Evolutionary conservation across 2,888 invertebrate species (phyloP).

Genomic region (Hirtodrosophila alboralis): DNA sequence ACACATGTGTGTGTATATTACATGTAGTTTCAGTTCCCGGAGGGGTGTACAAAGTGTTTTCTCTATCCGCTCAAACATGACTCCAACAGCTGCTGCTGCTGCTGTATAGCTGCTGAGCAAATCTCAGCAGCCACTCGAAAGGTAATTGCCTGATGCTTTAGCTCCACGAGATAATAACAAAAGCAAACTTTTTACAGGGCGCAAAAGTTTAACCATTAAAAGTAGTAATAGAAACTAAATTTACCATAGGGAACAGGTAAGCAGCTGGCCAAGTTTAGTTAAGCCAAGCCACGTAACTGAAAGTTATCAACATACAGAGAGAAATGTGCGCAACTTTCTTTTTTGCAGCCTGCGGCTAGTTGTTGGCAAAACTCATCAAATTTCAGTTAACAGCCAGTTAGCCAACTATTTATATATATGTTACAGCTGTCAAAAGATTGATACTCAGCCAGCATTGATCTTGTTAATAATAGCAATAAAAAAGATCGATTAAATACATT

Average conservation of each 20-base stretch:
- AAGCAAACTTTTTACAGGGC: constrained; percentile 64
- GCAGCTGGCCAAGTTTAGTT: too few relatives aligned
- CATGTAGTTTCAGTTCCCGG: constrained; percentile 7
- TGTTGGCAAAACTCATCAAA: constrained; percentile 51
- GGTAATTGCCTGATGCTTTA: constrained; percentile 75
- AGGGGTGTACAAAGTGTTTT: constrained; percentile 8
- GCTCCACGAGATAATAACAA: constrained; percentile 73
- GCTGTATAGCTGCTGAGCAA: constrained; percentile 42
- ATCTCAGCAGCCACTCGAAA: constrained; percentile 74
- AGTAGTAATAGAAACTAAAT: constrained; percentile 78
- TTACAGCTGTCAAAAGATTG: too few relatives aligned
- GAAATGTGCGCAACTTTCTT: constrained; percentile 2
- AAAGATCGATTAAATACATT: too few relatives aligned
- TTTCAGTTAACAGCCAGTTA: constrained; percentile 60
- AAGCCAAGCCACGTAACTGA: constrained; percentile 2
- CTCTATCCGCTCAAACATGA: not conserved
- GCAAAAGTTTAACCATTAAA: constrained; percentile 75
- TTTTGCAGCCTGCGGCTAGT: not conserved
- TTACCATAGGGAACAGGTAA: constrained; percentile 60
- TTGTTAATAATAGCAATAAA: too few relatives aligned
- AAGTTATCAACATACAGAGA: constrained; percentile 50
- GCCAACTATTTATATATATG: constrained; percentile 16
- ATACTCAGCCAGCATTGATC: too few relatives aligned
- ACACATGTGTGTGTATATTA: too few relatives aligned
- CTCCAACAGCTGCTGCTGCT: constrained; percentile 10